Percentiles rank a stretch among this genome's conserved stretches.
These are phyloP conservation scores for Thera britannica DNA, from an alignment of 2,888 invertebrate species.

Conservation along the genomic window DNA sequence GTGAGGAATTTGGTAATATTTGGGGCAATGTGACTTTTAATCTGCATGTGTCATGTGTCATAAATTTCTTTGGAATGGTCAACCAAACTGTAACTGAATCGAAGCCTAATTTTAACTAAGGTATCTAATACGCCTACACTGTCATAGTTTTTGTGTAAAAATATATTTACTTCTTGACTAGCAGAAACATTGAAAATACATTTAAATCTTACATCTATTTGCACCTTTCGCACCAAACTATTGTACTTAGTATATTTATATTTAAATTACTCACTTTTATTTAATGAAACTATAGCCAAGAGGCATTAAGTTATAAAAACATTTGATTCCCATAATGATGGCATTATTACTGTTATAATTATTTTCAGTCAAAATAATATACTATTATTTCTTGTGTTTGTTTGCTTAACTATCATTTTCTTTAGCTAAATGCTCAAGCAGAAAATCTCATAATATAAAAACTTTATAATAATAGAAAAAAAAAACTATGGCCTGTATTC, in stretches of 20 bases:
- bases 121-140: neutral
- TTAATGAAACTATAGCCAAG: neutral
- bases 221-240: constrained; percentile 15
- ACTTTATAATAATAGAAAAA: too few species aligned
- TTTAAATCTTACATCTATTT: constrained; percentile 32
- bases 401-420: neutral
- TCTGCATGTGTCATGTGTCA: neutral
- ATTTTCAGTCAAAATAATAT: neutral
- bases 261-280: constrained; percentile 2
- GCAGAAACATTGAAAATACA: constrained; percentile 23
- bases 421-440: neutral
- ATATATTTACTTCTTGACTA: constrained; percentile 26
- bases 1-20: neutral
- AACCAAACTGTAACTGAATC: too few species aligned
- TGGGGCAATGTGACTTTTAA: neutral
- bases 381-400: too few species aligned
- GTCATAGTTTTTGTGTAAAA: constrained; percentile 15
- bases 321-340: neutral
- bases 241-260: constrained; percentile 3
- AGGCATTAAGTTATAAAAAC: neutral
- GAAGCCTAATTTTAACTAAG: too few species aligned
- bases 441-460: too few species aligned
- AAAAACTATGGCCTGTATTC: too few species aligned
- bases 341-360: neutral
- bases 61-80: neutral